These are phyloP conservation scores for Pachyramphus minor DNA, from an alignment of 2,113 vertebrate genomes.

Conservation along the genomic window DNA sequence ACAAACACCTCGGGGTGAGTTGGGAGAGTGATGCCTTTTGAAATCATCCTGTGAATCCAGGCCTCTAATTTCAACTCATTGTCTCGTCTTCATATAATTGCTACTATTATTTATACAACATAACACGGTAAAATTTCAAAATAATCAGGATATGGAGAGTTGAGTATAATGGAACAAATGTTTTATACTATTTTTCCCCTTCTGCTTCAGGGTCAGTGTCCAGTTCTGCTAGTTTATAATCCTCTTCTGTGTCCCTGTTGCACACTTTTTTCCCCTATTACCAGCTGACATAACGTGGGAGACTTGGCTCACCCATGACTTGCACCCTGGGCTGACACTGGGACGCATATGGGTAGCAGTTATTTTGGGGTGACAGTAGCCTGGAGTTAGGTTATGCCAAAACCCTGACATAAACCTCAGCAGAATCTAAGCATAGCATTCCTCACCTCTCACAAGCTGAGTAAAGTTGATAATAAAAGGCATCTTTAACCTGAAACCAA, in stretches of 20 bases:
- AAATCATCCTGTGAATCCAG: background rate
- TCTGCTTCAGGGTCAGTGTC: background rate
- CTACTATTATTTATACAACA: background rate
- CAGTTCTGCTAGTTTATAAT: background rate
- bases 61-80: background rate
- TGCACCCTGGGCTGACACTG: background rate
- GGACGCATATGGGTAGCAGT: background rate
- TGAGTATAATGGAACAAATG: background rate
- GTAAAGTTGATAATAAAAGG: background rate
- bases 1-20: constrained; percentile 3
- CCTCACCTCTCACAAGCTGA: background rate
- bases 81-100: background rate
- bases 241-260: background rate
- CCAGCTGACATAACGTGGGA: background rate
- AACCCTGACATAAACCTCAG: background rate
- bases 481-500: background rate
- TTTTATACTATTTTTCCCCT: background rate
- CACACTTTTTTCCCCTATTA: background rate
- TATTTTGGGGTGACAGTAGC: background rate
- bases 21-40: background rate
- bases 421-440: background rate
- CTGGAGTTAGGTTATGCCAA: background rate
- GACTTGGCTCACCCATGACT: background rate
- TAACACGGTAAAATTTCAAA: background rate
- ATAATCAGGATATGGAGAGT: background rate